Conservation (phyloP, 2,888 invertebrate species). For the Carcina quercana region DNA sequence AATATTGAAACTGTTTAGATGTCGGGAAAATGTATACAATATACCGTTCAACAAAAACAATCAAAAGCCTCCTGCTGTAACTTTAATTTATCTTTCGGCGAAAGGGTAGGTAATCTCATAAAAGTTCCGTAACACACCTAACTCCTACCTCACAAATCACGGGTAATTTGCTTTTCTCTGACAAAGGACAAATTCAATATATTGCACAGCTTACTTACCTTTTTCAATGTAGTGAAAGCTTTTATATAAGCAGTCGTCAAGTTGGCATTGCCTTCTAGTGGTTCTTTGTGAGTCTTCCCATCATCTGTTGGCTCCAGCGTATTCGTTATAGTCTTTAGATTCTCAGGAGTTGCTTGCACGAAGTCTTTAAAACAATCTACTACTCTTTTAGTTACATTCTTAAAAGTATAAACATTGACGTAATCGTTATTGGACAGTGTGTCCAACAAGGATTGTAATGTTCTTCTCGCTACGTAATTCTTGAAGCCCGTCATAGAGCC, state of each 20-base stretch:
- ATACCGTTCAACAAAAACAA: no score
- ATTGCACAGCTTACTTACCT: no score
- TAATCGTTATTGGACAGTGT: conserved; percentile 99
- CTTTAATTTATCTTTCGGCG: no score
- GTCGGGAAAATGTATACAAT: no score
- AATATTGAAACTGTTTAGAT: no score
- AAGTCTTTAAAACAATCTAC: conserved; percentile 91
- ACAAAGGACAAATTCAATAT: neutral
- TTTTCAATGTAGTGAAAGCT: conserved; percentile 87
- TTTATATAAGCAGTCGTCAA: conserved; percentile 85
- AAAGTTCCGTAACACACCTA: no score
- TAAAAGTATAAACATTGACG: conserved; percentile 92
- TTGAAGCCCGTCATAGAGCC: conserved; percentile 96
- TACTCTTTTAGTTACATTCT: conserved; percentile 81
- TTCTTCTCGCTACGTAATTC: conserved; percentile 86
- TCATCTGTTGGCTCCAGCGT: conserved; percentile 70
- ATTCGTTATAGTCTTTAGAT: conserved; percentile 82
- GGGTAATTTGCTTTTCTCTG: no score
- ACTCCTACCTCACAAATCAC: no score
- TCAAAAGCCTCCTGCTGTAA: no score
- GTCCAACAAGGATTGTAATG: conserved; percentile 90
- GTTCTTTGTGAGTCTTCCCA: conserved; percentile 62
- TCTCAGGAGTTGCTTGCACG: conserved; percentile 92
- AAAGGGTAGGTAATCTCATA: no score
- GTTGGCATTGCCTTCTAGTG: conserved; percentile 87